Base-by-base conservation (phyloP, 92 coral and sea anemone species). In the Bergia puertoricense region DNA sequence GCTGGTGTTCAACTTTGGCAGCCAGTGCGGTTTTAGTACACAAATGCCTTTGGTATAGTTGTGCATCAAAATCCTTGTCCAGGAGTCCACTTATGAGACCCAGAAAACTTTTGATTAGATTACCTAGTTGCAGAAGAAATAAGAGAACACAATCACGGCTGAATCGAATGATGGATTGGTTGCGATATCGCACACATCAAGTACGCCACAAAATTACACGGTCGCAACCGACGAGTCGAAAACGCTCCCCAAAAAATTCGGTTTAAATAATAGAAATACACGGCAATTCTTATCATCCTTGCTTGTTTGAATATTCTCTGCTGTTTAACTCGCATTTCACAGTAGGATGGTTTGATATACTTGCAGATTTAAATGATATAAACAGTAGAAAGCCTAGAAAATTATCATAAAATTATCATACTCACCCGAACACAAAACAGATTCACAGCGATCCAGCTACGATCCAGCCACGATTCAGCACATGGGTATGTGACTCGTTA, bases 361-460 rank as follows among this genome's bases (percentile, higher is more conserved):
- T 68, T 68, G 74, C 74, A 68, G 40, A 68, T 68, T 68, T 30
- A 30, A 30, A 30, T 30, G 30, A 30, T 30, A 30, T 30, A 30
- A 30, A 30, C 30, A 30, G 30, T 68, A 68, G 39, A 68, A 30
- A 30, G 30, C 30, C 30, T 30, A 30, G 30, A 30, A 30, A 30
- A 30, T 30, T 30, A 30, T 30, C 30, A 30, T 30, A 30, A n/a
- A 22, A 68, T 68, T 68, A 68, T 68, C 74, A 68, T 68, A 68
- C 74, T 22, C 74, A 68, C 74, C 74, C 74, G n/a, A 68, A 39
- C 74, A 68, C 74, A 68, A 68, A n/a, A 68, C 74, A 68, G 74
- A 48, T 48, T 48, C 54, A 48, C 39, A 22, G 37, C 74, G 74
- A 30, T 30, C 30, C 30, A 30, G 30, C 30, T 30, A 30, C 30